Evolutionary conservation across 2,888 invertebrate genomes (phyloP), one percentile per base, ranked within the genome.

Genomic region (Andrena minutula): DNA sequence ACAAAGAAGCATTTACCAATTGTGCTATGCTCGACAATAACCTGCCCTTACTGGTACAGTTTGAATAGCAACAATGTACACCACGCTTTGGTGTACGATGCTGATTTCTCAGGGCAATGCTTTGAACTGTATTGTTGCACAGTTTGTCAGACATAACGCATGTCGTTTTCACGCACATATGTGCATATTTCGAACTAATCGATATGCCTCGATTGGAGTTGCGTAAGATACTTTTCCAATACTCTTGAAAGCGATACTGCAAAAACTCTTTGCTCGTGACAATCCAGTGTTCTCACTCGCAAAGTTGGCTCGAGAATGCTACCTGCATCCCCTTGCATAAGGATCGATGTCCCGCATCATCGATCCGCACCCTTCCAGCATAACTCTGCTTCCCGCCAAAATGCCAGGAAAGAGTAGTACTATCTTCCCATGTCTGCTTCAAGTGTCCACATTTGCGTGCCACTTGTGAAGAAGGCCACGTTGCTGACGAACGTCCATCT

Each of bases 1-100:
- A 85, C 87, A 85, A 87, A 81, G 85, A 81, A 51, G 66, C 85
- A 77, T 87, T 87, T 87, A 85, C 56, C 71, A 79, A 75, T 69
- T 75, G 79, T 78, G 47, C 72, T 76, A 64, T 60, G 64, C 65
- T 71, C 58, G 41, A 85, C 86, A 80, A 86, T 86, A 86, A 83
- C 81, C 58, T 63, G 73, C 81, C 70, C 70, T 83, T 75, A 61
- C 23, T 73, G 75, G 80, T 69, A 71, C 64, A 60, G 69, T 69
- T 82, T 76, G 66, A 85, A 85, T 73, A 74, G 74, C 68, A 79
- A 79, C 86, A 81, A 79, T 86, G 71, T 26, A 56, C 35, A 35
- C 26, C 61, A 64, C 20, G 72, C 64, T 51, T 75, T 58, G 71
- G 20, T 7, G 47, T 56, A 58, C 47, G 63, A 12, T 16, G 60